phyloP scores from a whole-genome alignment of 2,113 vertebrate species.

The Scartelaos histophorus region DNA sequence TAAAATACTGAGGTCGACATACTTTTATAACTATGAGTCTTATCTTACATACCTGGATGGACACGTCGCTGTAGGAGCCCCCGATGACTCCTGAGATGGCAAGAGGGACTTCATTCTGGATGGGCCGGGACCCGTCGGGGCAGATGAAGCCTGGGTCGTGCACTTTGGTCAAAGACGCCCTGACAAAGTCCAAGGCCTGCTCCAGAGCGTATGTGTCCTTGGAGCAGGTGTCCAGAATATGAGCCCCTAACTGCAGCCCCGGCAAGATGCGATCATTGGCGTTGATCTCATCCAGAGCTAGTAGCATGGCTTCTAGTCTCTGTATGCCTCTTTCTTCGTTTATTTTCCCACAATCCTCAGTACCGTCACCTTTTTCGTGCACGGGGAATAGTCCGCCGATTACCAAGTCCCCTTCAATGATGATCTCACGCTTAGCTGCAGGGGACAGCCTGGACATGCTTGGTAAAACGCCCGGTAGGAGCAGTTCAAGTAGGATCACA shows the following conservation, averaged over 20 bases:
- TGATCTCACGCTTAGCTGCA: constrained; percentile 86
- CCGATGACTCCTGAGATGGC: constrained; percentile 96
- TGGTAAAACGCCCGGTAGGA: constrained; percentile 64
- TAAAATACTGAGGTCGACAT: no score
- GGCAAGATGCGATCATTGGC: constrained; percentile 86
- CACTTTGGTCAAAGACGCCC: constrained; percentile 91
- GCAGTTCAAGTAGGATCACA: constrained; percentile 61
- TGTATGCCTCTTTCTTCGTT: constrained; percentile 96
- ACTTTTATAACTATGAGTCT: no score
- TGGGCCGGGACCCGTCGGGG: constrained; percentile 90
- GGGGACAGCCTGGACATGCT: constrained; percentile 71
- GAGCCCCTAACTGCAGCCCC: constrained; percentile 87
- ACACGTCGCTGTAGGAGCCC: constrained; percentile 97
- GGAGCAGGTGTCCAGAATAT: constrained; percentile 96
- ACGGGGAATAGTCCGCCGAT: constrained; percentile 95
- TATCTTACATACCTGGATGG: constrained; percentile 87
- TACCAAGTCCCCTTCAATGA: constrained; percentile 90
- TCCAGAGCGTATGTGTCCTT: constrained; percentile 97
- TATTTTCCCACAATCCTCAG: constrained; percentile 91
- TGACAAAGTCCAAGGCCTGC: constrained; percentile 95
- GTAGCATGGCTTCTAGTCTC: constrained; percentile 96
- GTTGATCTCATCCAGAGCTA: constrained; percentile 95
- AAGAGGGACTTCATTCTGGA: constrained; percentile 88
- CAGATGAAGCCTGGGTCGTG: constrained; percentile 95
- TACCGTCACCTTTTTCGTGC: constrained; percentile 89